A percentile compares a stretch with the other conserved stretches of the same genome.
phyloP scores from a whole-genome alignment of 2,113 vertebrate species.

The Hemiprocne comata region DNA sequence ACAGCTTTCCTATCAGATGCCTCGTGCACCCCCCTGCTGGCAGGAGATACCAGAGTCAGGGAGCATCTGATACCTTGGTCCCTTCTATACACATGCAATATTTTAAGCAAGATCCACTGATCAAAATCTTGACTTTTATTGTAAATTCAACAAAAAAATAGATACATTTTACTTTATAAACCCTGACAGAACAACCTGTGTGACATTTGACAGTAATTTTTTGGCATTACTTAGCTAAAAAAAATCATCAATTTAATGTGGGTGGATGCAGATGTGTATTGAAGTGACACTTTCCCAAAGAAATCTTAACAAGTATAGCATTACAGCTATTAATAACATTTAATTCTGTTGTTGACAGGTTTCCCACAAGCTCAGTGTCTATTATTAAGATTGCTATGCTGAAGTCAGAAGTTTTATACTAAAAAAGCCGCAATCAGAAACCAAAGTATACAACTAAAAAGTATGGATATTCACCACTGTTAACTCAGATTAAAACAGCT shows the following conservation, averaged over 20 bases:
- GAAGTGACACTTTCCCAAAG: not conserved
- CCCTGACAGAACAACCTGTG: not conserved
- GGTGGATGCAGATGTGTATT: not conserved
- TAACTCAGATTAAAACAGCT: not conserved
- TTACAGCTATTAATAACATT: constrained; percentile 20
- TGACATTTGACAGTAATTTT: not conserved
- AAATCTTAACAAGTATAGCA: not conserved
- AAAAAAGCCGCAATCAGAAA: not conserved
- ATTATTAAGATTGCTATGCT: not conserved
- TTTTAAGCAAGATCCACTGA: not conserved
- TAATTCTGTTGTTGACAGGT: not conserved
- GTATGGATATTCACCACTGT: not conserved
- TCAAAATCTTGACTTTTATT: not conserved
- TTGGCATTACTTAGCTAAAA: not conserved
- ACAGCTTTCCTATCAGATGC: not conserved
- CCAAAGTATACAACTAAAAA: not conserved
- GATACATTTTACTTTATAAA: not conserved
- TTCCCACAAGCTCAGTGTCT: not conserved
- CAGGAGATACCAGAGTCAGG: not conserved
- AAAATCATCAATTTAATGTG: not conserved
- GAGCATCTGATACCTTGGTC: not conserved
- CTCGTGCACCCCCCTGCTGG: not conserved
- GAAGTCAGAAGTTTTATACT: constrained; percentile 14
- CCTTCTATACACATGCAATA: not conserved
- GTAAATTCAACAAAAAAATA: not conserved